Evolutionary conservation across 2,113 vertebrate genomes (phyloP).

Genomic region (Tupaia tana): DNA sequence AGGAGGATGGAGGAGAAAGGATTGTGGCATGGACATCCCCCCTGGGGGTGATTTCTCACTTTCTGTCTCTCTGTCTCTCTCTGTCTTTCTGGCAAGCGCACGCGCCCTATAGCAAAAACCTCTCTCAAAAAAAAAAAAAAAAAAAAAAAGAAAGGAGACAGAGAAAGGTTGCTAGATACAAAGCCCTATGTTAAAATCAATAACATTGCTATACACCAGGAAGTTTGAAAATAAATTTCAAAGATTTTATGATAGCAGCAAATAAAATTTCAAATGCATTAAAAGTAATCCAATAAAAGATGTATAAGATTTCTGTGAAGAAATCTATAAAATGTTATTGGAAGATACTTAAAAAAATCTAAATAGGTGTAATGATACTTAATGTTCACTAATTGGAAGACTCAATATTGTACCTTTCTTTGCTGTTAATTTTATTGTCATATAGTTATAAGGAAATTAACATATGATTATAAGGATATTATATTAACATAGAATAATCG

Average conservation of each 20-base stretch:
- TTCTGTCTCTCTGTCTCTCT: too few relatives aligned
- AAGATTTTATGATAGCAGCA: not conserved
- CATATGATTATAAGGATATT: too few relatives aligned
- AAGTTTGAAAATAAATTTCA: slow-evolving; percentile 37
- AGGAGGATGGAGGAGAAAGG: too few relatives aligned
- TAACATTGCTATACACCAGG: not conserved
- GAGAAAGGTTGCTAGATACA: not conserved
- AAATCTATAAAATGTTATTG: not conserved
- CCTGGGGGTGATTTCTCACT: too few relatives aligned
- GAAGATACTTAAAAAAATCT: not conserved
- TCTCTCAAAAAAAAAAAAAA: too few relatives aligned
- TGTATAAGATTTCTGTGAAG: not conserved
- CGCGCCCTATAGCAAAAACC: too few relatives aligned
- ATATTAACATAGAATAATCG: too few relatives aligned
- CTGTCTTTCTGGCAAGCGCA: too few relatives aligned
- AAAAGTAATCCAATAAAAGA: not conserved
- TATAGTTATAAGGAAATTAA: not conserved
- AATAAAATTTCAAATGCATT: not conserved
- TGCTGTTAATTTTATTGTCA: not conserved
- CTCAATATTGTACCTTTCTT: not conserved
- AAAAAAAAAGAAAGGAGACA: not conserved
- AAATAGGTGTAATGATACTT: not conserved
- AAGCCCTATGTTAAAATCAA: not conserved
- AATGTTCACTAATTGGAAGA: not conserved
- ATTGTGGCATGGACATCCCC: too few relatives aligned